phyloP scores from a whole-genome alignment of 2,113 vertebrate species.

The Pituophis catenifer region DNA sequence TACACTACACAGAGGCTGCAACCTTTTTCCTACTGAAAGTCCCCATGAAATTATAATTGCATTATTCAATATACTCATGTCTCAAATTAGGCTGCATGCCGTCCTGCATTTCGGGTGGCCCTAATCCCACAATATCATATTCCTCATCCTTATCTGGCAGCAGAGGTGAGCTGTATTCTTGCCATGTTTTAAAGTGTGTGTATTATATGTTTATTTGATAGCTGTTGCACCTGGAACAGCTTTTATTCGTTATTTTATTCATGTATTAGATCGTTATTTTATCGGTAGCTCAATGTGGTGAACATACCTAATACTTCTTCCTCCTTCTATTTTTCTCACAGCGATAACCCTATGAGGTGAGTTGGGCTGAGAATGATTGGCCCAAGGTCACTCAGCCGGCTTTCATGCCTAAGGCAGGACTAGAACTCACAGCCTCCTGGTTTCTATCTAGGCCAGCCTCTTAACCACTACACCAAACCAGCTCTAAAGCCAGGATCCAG shows the following conservation, averaged over 20 bases:
- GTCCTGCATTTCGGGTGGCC: background rate
- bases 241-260: background rate
- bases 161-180: background rate
- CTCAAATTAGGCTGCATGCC: background rate
- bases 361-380: background rate
- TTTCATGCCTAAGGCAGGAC: background rate
- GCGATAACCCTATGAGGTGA: background rate
- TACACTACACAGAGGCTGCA: background rate
- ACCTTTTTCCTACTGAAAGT: constrained; percentile 18
- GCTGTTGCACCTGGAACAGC: background rate
- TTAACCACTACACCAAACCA: background rate
- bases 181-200: background rate
- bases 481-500: background rate
- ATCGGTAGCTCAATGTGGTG: background rate
- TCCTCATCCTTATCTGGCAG: too few relatives aligned
- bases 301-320: background rate
- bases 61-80: background rate
- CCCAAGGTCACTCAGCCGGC: background rate
- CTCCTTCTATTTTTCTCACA: background rate
- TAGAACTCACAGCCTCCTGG: background rate
- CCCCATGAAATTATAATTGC: constrained; percentile 10
- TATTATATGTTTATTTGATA: background rate
- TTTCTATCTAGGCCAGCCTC: background rate
- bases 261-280: background rate
- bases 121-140: background rate